Evolutionary conservation across 2,113 vertebrate species (phyloP).

Genomic region (Gorsachius goisagi): DNA sequence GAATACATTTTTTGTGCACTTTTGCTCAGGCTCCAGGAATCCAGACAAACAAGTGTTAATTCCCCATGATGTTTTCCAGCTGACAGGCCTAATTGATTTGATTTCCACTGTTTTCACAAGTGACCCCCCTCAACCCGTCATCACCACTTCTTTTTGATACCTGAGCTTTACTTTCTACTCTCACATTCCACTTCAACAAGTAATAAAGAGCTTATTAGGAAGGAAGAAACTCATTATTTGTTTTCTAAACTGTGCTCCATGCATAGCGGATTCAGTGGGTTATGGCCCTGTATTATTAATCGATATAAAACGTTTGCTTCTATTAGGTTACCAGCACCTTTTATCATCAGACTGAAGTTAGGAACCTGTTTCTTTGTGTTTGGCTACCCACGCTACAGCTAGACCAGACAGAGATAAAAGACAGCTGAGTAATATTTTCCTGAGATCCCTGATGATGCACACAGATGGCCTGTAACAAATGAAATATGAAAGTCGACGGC

Average conservation of each 20-base stretch:
- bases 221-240: conserved; percentile 43
- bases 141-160: conserved; percentile 58
- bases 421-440: conserved; percentile 66
- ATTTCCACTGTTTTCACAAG: conserved; percentile 71
- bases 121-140: conserved; percentile 51
- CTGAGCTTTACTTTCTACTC: conserved; percentile 60
- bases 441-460: conserved; percentile 56
- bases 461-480: conserved; percentile 64
- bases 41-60: conserved; percentile 57
- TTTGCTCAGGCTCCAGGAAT: conserved; percentile 39
- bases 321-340: conserved; percentile 39
- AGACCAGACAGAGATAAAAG: conserved; percentile 64
- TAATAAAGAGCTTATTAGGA: conserved; percentile 57
- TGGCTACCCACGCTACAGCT: conserved; percentile 45
- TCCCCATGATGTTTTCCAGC: conserved; percentile 67
- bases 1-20: conserved; percentile 8
- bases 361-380: conserved; percentile 46
- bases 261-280: background rate
- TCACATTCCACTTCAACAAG: conserved; percentile 64
- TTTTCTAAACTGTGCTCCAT: conserved; percentile 7
- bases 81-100: conserved; percentile 69
- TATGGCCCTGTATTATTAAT: conserved; percentile 44
- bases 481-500: conserved; percentile 50
- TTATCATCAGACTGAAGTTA: conserved; percentile 31
- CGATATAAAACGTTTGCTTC: conserved; percentile 36